phyloP scores from a whole-genome alignment of 2,888 invertebrate genomes.

The Chironomus tentans region DNA sequence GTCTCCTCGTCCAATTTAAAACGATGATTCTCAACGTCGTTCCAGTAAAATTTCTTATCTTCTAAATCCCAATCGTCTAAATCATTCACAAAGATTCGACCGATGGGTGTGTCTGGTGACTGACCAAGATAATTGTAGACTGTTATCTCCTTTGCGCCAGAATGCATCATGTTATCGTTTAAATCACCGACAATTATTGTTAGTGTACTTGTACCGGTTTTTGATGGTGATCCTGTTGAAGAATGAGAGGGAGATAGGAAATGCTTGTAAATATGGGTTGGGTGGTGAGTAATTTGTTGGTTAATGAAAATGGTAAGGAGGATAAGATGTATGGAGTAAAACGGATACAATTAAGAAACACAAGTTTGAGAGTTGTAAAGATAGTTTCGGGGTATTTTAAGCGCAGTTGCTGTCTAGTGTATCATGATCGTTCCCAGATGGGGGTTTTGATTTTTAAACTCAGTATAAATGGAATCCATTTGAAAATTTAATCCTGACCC shows the following conservation, averaged over 20 bases:
- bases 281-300: too few relatives aligned
- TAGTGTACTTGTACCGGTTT: slow-evolving; percentile 68
- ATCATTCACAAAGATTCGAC: slow-evolving; percentile 72
- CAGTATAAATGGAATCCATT: too few relatives aligned
- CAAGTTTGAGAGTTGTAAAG: background rate
- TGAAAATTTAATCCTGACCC: too few relatives aligned
- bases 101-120: slow-evolving; percentile 60
- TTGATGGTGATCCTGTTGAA: slow-evolving; percentile 51
- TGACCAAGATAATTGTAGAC: slow-evolving; percentile 72
- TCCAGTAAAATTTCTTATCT: slow-evolving; percentile 74
- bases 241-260: background rate
- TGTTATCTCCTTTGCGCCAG: slow-evolving; percentile 71
- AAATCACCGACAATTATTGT: slow-evolving; percentile 77
- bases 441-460: too few relatives aligned
- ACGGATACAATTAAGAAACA: background rate
- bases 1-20: slow-evolving; percentile 64
- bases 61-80: slow-evolving; percentile 79
- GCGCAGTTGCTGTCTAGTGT: too few relatives aligned
- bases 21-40: slow-evolving; percentile 51
- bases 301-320: too few relatives aligned
- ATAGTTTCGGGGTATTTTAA: too few relatives aligned
- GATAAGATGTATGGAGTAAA: too few relatives aligned
- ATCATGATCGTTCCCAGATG: too few relatives aligned
- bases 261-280: background rate
- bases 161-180: slow-evolving; percentile 77